phyloP scores from a whole-genome alignment of 1,140 invertebrate genomes.

The Drosophila pruinosa region DNA sequence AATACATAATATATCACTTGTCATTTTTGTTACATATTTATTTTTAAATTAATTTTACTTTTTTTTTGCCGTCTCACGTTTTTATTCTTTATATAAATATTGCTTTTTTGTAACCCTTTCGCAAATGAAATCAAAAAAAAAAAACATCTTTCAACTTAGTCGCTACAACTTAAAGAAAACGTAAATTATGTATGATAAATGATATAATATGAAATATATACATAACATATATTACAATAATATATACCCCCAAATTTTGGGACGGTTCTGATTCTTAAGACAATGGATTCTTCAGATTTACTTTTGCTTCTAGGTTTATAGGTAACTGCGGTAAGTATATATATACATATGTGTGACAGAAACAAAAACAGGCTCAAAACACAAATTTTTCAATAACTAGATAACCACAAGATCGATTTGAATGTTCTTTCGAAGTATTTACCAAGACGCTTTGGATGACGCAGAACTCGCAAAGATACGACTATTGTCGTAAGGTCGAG shows the following conservation, averaged over 20 bases:
- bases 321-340: too few species aligned
- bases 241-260: background rate
- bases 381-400: too few species aligned
- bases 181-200: constrained; percentile 71
- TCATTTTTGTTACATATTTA: constrained; percentile 50
- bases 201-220: constrained; percentile 71
- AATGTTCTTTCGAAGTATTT: background rate
- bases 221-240: constrained; percentile 44
- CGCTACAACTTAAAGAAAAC: constrained; percentile 55
- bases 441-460: background rate
- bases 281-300: too few species aligned
- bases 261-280: background rate
- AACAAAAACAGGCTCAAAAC: too few species aligned
- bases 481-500: background rate
- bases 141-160: constrained; percentile 50
- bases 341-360: too few species aligned
- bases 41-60: constrained; percentile 20
- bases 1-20: constrained; percentile 23
- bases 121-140: background rate
- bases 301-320: too few species aligned
- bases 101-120: constrained; percentile 16
- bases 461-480: background rate
- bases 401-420: too few species aligned
- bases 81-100: constrained; percentile 28
- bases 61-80: constrained; percentile 24